Conservation (phyloP, 1,140 invertebrate genomes). For the Diachasmimorpha longicaudata region DNA sequence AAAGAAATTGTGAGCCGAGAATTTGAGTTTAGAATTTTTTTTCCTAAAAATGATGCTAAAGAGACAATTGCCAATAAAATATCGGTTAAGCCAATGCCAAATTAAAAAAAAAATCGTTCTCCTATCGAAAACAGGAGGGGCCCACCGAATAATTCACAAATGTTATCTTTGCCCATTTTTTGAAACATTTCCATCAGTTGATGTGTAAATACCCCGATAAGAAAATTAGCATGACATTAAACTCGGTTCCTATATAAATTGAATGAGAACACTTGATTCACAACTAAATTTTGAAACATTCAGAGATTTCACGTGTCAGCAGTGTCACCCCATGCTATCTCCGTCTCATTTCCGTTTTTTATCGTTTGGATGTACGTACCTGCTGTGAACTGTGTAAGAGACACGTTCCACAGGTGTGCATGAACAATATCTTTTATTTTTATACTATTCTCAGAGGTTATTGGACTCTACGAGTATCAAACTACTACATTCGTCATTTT, state of each 20-base stretch:
- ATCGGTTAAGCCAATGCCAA: too few species aligned
- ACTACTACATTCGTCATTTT: background rate
- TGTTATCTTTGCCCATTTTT: too few species aligned
- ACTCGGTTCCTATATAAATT: background rate
- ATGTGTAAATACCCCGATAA: too few species aligned
- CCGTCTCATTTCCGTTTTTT: conserved; percentile 20
- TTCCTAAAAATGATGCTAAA: too few species aligned
- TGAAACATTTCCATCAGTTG: too few species aligned
- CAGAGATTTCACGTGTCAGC: conserved; percentile 1
- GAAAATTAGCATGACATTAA: too few species aligned
- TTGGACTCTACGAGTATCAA: background rate
- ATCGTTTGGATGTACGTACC: background rate
- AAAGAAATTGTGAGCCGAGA: too few species aligned
- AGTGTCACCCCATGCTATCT: conserved; percentile 2
- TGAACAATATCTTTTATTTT: background rate
- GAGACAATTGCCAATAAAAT: too few species aligned
- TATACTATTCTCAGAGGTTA: background rate
- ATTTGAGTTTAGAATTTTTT: too few species aligned
- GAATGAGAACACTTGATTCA: background rate
- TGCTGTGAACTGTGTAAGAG: conserved; percentile 4
- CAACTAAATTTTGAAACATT: background rate
- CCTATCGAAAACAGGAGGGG: too few species aligned
- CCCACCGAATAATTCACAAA: too few species aligned
- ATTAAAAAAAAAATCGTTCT: too few species aligned
- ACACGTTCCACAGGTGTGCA: conserved; percentile 19